phyloP scores from a whole-genome alignment of 2,888 invertebrate species.

The Drosophila paramelanica region DNA sequence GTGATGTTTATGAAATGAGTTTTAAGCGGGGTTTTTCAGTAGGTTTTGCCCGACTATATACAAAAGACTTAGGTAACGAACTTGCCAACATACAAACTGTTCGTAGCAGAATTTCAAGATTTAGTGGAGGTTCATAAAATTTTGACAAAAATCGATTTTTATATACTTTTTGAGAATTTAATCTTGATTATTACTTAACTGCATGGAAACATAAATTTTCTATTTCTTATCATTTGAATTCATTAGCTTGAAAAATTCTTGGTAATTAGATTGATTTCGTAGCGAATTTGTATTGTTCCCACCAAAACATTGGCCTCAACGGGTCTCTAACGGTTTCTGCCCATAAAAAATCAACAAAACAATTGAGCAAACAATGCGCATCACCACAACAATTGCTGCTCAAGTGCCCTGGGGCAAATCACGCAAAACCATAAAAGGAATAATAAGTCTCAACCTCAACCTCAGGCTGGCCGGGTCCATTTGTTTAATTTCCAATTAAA shows the following conservation, averaged over 20 bases:
- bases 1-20: constrained; percentile 60
- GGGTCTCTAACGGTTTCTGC: constrained; percentile 63
- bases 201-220: constrained; percentile 5
- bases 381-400: constrained; percentile 71
- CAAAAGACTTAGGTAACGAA: constrained; percentile 69
- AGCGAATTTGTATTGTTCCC: constrained; percentile 60
- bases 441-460: constrained; percentile 55
- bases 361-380: constrained; percentile 49
- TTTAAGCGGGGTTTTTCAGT: constrained; percentile 39
- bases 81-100: constrained; percentile 9
- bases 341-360: constrained; percentile 65
- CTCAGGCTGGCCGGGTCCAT: constrained; percentile 49
- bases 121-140: not conserved
- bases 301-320: constrained; percentile 24
- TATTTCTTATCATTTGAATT: constrained; percentile 33
- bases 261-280: constrained; percentile 63
- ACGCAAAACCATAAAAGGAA: constrained; percentile 71
- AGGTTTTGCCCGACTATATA: constrained; percentile 30
- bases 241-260: constrained; percentile 57
- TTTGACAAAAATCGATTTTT: constrained; percentile 1
- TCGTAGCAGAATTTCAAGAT: not conserved
- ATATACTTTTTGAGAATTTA: constrained; percentile 1
- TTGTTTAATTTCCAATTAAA: constrained; percentile 81
- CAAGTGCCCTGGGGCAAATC: constrained; percentile 69
- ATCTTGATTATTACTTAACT: constrained; percentile 8